Evolutionary conservation across 2,888 invertebrate species (phyloP), one percentile per base, ranked within the genome.

Genomic region (Conchocele bisecta): DNA sequence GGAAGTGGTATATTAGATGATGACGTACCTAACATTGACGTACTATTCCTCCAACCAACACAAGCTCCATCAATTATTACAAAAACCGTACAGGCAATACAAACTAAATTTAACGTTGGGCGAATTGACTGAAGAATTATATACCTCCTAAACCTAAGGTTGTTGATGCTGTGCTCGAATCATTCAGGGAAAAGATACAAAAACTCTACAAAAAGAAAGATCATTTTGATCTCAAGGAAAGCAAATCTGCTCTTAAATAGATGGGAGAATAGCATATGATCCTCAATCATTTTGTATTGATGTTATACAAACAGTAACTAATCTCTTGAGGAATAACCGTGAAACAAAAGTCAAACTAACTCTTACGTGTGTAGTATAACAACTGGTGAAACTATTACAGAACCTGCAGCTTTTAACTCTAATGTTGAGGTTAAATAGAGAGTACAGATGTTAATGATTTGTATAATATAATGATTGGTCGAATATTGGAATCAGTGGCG

Each of bases 371-470:
- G 11, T 11, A 35, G 37, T 15, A 35, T 35, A 11, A 15, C 15
- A 11, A 35, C 11, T 35, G 37, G 15, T 11, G 57, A 28, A 57
- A 57, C 57, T n/a, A 26, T 24, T 13, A 22, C 28, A 20, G 20
- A 48, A 48, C 42, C 57, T 11, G 57, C 57, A n/a, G 20, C 39
- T 15, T 57, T 57, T 57, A 41, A 57, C 28, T 57, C 57, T 42
- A 57, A 57, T 48, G 44, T 48, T 42, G 57, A 57, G 44, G 42
- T 57, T 39, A 57, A 57, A 26, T 57, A 13, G 57, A 57, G 42
- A 44, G 57, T 6, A 57, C 57, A 28, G 42, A 57, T 57, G 57
- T 57, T 22, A n/a, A 57, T 42, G 57, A 57, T 24, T 42, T 57
- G 17, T 57, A 57, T 42, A n/a, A 39, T 26, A 24, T 44, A 17